These are phyloP conservation scores for Baronia brevicornis DNA, from an alignment of 2,888 invertebrate genomes.

Conservation along the genomic window DNA sequence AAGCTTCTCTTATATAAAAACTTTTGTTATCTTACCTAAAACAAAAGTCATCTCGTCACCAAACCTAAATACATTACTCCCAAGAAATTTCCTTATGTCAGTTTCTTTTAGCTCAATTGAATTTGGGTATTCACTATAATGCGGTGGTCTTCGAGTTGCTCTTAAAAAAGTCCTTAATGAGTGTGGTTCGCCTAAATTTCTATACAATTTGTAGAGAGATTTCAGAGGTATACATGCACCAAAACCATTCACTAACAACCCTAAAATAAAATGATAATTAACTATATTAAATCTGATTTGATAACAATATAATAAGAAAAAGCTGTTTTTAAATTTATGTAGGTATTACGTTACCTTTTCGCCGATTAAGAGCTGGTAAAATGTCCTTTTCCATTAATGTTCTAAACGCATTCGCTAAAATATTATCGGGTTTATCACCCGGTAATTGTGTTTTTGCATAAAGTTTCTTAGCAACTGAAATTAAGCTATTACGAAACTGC, in stretches of 20 bases:
- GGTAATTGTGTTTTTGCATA: slow-evolving; percentile 52
- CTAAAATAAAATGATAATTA: slow-evolving; percentile 24
- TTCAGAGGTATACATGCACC: slow-evolving; percentile 57
- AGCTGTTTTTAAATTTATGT: neutral
- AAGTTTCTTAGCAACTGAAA: slow-evolving; percentile 65
- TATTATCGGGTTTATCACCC: slow-evolving; percentile 54
- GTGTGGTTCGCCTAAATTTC: slow-evolving; percentile 60
- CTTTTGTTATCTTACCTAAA: slow-evolving; percentile 30
- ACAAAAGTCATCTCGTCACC: slow-evolving; percentile 50
- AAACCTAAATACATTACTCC: slow-evolving; percentile 48
- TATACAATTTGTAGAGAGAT: slow-evolving; percentile 58
- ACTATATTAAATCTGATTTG: neutral
- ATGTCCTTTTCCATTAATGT: slow-evolving; percentile 68
- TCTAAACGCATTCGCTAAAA: slow-evolving; percentile 67
- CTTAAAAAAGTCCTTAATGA: slow-evolving; percentile 52
- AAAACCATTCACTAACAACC: slow-evolving; percentile 41
- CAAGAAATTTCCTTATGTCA: slow-evolving; percentile 32
- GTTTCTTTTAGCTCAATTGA: slow-evolving; percentile 32
- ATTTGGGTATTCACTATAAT: slow-evolving; percentile 28
- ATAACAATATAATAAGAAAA: neutral
- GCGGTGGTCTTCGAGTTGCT: slow-evolving; percentile 39
- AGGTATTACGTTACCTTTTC: slow-evolving; percentile 44
- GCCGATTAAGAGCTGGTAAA: slow-evolving; percentile 49
- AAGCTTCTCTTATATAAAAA: neutral
- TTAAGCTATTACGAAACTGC: slow-evolving; percentile 76